Base-by-base conservation (phyloP, 2,797 vertebrate genomes). In the Rhinatrema bivittatum region DNA sequence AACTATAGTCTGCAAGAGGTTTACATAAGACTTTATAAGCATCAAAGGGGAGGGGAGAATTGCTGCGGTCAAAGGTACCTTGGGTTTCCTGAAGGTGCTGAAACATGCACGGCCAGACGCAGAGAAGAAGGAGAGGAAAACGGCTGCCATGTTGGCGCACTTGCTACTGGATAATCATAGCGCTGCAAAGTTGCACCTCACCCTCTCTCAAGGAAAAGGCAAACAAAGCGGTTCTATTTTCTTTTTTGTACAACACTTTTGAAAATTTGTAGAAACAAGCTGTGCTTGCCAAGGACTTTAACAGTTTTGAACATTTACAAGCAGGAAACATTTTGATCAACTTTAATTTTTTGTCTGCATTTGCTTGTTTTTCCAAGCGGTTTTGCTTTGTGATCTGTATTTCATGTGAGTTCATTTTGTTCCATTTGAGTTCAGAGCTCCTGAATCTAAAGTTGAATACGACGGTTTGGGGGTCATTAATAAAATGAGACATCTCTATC, bases 401-500 rank as follows among this genome's bases (percentile, higher is more conserved):
- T 74, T 72, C 62, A 72, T 66, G 68, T 28, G 55, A 71, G 56
- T 79, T 78, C 80, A 78, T 69, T 75, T 76, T 72, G 70, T 68
- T 23, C 73, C 81, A 72, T 74, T 73, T 81, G 79, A 78, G 81
- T 84, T 84, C 62, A 77, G 62, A 79, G 79, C 73, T 81, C 81
- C 72, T 80, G 68, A 82, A 76, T 75, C 78, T 77, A n/a, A n/a
- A n/a, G n/a, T n/a, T n/a, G 72, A 80, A 80, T 74, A 78, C 82
- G 73, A 76, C 75, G 49, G 67, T 76, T 76, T 78, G 70, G 69
- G 75, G 61, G 74, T 79, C 74, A 70, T 81, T 81, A 84, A 82
- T 84, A 84, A 84, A n/a, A 84, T 71, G 67, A 78, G 68, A 75
- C 69, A 78, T 82, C 84, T 82, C 78, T 84, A 82, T 79, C 79